Conservation (phyloP, 2,113 vertebrate species). For the Oryzias javanicus region DNA sequence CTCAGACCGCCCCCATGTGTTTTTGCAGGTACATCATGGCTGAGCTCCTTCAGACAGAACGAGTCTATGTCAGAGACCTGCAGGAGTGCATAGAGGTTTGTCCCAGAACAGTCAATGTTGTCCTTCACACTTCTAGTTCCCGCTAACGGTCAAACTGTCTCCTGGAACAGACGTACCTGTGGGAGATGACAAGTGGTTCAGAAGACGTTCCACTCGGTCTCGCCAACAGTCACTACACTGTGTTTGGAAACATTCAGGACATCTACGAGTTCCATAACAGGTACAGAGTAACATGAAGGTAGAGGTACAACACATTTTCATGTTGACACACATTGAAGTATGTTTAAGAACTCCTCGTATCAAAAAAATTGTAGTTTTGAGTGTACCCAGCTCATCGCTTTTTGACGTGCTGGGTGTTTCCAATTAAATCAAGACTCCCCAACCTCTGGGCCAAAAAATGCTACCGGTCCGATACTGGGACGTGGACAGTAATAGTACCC, state of each 20-base stretch:
- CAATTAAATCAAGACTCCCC: too few relatives aligned
- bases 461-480: too few relatives aligned
- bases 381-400: too few relatives aligned
- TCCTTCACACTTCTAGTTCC: neutral
- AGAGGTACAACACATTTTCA: too few relatives aligned
- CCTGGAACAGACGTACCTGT: conserved; percentile 88
- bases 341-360: too few relatives aligned
- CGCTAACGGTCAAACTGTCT: neutral
- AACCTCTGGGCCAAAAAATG: too few relatives aligned
- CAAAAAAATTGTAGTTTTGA: too few relatives aligned
- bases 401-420: too few relatives aligned
- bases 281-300: conserved; percentile 67
- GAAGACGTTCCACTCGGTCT: conserved; percentile 93
- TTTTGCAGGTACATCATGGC: conserved; percentile 95
- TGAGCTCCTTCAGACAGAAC: conserved; percentile 94
- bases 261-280: conserved; percentile 99
- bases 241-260: conserved; percentile 99
- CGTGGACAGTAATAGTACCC: too few relatives aligned
- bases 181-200: conserved; percentile 98
- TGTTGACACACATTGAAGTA: too few relatives aligned
- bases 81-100: conserved; percentile 96
- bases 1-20: neutral
- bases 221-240: conserved; percentile 91
- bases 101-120: neutral
- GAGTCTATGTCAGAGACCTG: conserved; percentile 94